Conservation (phyloP, 2,797 vertebrate genomes). For the Propithecus perrieri region DNA sequence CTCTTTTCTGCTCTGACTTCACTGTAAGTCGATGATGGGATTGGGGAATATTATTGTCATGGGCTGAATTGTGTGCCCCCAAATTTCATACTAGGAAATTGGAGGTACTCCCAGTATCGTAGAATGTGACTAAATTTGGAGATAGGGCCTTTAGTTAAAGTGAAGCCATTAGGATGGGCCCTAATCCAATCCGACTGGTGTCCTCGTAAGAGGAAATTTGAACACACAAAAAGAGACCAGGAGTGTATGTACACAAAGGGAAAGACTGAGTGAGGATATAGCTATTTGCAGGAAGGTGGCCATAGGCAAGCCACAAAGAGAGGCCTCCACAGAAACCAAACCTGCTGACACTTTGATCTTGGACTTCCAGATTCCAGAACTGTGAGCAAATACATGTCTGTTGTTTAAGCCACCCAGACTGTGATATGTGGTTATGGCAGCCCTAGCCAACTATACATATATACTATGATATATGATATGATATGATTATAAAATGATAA, state of each 20-base stretch:
- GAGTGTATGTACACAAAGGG: neutral
- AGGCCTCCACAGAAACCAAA: neutral
- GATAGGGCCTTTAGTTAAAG: neutral
- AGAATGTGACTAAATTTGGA: neutral
- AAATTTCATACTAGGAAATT: neutral
- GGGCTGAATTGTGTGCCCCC: neutral
- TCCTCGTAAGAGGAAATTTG: neutral
- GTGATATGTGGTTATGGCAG: neutral
- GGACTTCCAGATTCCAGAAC: neutral
- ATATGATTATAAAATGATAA: neutral
- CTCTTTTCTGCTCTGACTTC: neutral
- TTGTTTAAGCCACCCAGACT: neutral
- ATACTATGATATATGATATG: neutral
- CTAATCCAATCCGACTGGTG: neutral
- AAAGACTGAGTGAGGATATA: neutral
- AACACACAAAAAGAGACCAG: neutral
- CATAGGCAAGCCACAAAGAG: neutral
- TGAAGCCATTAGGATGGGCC: neutral
- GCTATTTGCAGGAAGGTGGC: neutral
- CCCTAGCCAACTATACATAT: neutral
- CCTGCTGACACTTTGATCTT: neutral
- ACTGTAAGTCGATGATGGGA: neutral
- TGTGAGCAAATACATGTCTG: neutral
- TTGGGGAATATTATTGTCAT: neutral
- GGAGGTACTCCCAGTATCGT: neutral